phyloP scores from a whole-genome alignment of 2,888 invertebrate species.

The Galerucella pusilla region DNA sequence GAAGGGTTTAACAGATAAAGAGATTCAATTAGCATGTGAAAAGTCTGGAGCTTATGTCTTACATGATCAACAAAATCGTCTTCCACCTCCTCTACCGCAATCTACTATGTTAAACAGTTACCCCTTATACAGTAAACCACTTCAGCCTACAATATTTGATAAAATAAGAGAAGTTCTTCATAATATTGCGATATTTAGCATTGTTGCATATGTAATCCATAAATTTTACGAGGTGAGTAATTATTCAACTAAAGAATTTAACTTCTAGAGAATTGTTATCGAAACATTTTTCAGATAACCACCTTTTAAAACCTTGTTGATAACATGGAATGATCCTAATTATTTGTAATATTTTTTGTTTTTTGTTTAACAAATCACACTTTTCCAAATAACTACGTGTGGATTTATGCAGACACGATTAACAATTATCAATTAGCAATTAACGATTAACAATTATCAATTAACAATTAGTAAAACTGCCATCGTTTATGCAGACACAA shows the following conservation, averaged over 20 bases:
- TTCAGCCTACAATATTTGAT: conserved; percentile 65
- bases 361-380: too few relatives aligned
- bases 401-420: too few relatives aligned
- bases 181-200: conserved; percentile 79
- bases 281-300: too few relatives aligned
- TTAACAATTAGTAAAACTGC: too few relatives aligned
- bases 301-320: too few relatives aligned
- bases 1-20: conserved; percentile 81
- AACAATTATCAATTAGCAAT: too few relatives aligned
- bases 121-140: conserved; percentile 42
- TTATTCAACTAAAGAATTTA: background rate
- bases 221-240: conserved; percentile 81
- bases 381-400: too few relatives aligned
- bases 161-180: conserved; percentile 77
- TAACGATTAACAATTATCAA: too few relatives aligned
- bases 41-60: conserved; percentile 67
- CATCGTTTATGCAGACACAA: too few relatives aligned
- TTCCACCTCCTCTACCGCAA: conserved; percentile 54
- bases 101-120: conserved; percentile 39
- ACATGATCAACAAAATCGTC: conserved; percentile 54
- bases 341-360: too few relatives aligned
- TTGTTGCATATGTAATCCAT: conserved; percentile 82
- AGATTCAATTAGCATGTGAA: conserved; percentile 80
- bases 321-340: too few relatives aligned
- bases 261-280: background rate